Percentiles rank a stretch among this genome's conserved stretches.
These are phyloP conservation scores for Gadopsis bispinosus DNA, from an alignment of 2,797 vertebrate species.

Conservation along the genomic window DNA sequence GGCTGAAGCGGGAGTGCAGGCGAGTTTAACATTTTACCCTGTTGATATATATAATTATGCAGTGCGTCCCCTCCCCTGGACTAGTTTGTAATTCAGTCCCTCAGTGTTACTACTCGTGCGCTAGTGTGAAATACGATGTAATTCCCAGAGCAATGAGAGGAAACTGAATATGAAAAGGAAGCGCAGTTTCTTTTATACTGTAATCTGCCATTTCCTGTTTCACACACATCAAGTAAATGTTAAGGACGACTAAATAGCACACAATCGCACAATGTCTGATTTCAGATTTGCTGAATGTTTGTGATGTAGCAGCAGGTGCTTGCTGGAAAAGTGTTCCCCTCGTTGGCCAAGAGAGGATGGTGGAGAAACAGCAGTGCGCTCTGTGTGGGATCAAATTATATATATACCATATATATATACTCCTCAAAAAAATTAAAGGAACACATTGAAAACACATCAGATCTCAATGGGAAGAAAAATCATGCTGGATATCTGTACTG, in stretches of 20 bases:
- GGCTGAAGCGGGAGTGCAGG: background rate
- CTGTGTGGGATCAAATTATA: slow-evolving; percentile 16
- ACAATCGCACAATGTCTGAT: slow-evolving; percentile 5
- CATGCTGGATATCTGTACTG: too few relatives aligned
- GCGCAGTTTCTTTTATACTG: slow-evolving; percentile 26
- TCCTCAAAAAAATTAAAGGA: too few relatives aligned
- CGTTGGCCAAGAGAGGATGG: slow-evolving; percentile 2
- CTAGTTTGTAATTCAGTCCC: slow-evolving; percentile 53
- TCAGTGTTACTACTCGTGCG: slow-evolving; percentile 20
- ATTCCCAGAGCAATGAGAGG: slow-evolving; percentile 49
- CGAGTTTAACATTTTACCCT: slow-evolving; percentile 25
- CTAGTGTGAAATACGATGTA: slow-evolving; percentile 57
- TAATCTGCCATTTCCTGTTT: slow-evolving; percentile 24
- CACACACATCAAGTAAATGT: background rate
- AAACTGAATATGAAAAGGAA: slow-evolving; percentile 67
- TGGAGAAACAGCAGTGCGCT: slow-evolving; percentile 4
- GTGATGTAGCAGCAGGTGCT: slow-evolving; percentile 12
- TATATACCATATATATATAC: too few relatives aligned
- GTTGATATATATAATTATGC: slow-evolving; percentile 46
- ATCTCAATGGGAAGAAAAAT: too few relatives aligned
- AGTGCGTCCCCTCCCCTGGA: slow-evolving; percentile 9
- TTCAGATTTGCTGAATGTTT: background rate
- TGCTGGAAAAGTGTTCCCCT: background rate
- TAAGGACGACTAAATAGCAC: background rate
- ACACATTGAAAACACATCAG: too few relatives aligned